Conservation (phyloP, 2,113 vertebrate species). For the Indri indri region DNA sequence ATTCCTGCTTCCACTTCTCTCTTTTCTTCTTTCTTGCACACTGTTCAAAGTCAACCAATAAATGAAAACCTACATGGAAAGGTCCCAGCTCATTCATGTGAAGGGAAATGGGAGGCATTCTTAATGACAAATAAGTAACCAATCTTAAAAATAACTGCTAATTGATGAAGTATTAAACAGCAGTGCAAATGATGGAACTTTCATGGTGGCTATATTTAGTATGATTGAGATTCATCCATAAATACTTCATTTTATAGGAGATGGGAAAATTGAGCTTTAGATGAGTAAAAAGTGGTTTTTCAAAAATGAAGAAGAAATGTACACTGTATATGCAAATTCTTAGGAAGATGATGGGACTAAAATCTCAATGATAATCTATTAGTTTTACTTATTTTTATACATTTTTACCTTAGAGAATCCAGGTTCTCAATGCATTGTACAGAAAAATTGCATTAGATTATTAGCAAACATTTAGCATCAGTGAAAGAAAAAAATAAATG, state of each 20-base stretch:
- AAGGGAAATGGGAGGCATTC: conserved; percentile 14
- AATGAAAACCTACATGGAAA: conserved; percentile 42
- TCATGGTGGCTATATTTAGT: conserved; percentile 39
- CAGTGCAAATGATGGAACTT: conserved; percentile 21
- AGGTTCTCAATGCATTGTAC: background rate
- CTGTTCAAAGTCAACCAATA: conserved; percentile 43
- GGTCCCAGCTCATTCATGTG: conserved; percentile 34
- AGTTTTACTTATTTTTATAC: background rate
- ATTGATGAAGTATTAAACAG: conserved; percentile 51
- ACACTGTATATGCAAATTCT: background rate
- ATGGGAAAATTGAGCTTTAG: conserved; percentile 35
- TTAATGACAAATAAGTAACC: conserved; percentile 35
- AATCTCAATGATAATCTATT: background rate
- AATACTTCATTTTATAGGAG: conserved; percentile 53
- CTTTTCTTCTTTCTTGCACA: background rate
- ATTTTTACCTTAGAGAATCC: background rate
- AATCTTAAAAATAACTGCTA: conserved; percentile 50
- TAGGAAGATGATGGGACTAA: background rate
- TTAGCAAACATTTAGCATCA: background rate
- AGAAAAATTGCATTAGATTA: background rate
- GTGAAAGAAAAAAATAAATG: background rate
- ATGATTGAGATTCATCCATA: conserved; percentile 27
- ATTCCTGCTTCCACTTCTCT: conserved; percentile 10
- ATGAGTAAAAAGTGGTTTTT: conserved; percentile 21
- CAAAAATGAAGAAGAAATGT: conserved; percentile 44